A percentile compares a stretch with the other conserved stretches of the same genome.
Conservation (phyloP, 2,797 vertebrate species). For the Tragopan temminckii region DNA sequence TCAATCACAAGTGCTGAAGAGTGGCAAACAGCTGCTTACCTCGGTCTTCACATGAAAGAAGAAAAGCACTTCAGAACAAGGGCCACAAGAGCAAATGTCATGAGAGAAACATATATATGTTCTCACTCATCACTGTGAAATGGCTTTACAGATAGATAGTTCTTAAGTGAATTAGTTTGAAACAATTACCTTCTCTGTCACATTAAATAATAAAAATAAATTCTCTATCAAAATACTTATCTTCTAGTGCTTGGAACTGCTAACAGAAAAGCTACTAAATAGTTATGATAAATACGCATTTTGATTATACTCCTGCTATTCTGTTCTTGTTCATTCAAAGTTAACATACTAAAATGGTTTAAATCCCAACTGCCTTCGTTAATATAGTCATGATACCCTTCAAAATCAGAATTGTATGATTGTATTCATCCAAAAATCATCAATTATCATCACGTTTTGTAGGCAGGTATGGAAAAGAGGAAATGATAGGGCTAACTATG, state of each 20-base stretch:
- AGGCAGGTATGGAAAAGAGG: neutral
- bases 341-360: neutral
- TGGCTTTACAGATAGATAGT: neutral
- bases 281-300: neutral
- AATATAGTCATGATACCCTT: neutral
- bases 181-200: neutral
- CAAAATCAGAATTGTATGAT: neutral
- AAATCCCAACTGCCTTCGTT: neutral
- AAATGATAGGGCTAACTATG: neutral
- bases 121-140: neutral
- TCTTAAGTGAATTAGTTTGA: neutral
- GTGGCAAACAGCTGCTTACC: neutral
- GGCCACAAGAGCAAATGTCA: neutral
- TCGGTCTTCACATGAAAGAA: neutral
- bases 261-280: neutral
- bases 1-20: neutral
- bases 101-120: neutral
- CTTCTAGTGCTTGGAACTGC: neutral
- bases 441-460: neutral
- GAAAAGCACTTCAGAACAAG: neutral
- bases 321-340: neutral
- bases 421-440: neutral
- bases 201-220: neutral
- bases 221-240: neutral
- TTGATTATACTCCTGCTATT: neutral